Evolutionary conservation across 1,140 invertebrate species (phyloP).

Genomic region (Anoplolepis gracilipes): DNA sequence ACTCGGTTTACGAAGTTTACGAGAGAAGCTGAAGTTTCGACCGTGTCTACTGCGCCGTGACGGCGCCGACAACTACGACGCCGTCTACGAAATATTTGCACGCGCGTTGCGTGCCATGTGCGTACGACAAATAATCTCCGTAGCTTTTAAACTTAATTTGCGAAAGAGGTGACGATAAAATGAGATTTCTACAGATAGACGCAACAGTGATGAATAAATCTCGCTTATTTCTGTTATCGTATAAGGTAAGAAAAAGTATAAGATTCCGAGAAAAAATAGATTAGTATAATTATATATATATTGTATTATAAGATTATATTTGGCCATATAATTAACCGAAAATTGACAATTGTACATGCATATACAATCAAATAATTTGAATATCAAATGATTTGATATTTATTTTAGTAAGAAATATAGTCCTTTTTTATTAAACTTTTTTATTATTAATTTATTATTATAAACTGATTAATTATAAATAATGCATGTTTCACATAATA

Average conservation of each 20-base stretch:
- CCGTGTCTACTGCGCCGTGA: conserved; percentile 45
- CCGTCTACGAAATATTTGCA: conserved; percentile 51
- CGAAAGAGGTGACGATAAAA: conserved; percentile 24
- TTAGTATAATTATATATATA: too few relatives aligned
- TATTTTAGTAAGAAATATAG: too few relatives aligned
- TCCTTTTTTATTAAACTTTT: neutral
- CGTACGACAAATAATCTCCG: conserved; percentile 31
- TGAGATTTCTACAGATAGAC: neutral
- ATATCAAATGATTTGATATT: too few relatives aligned
- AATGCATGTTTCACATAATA: too few relatives aligned
- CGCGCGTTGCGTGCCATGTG: conserved; percentile 42
- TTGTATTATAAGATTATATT: too few relatives aligned
- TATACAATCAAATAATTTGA: too few relatives aligned
- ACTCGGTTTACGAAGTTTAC: conserved; percentile 76
- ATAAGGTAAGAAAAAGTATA: neutral
- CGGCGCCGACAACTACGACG: conserved; percentile 7
- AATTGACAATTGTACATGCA: too few relatives aligned
- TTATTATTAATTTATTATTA: too few relatives aligned
- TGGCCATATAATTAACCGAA: too few relatives aligned
- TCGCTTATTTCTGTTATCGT: neutral
- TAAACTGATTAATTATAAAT: too few relatives aligned
- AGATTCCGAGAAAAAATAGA: too few relatives aligned
- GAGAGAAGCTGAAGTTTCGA: conserved; percentile 61
- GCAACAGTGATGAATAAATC: neutral
- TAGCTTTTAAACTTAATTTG: conserved; percentile 42